phyloP scores from a whole-genome alignment of 2,888 invertebrate species.

The Melinaea marsaeus region DNA sequence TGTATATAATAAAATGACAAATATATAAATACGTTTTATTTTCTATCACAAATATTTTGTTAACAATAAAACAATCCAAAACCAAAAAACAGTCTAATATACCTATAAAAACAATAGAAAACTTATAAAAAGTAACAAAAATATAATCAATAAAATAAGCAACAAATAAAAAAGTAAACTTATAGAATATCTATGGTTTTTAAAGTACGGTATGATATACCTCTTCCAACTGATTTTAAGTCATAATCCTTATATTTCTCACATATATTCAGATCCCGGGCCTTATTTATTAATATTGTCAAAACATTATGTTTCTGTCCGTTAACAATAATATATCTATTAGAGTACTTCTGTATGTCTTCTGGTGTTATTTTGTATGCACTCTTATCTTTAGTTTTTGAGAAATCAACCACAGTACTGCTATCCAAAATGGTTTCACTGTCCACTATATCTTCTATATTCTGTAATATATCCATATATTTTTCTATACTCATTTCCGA shows the following conservation, averaged over 20 bases:
- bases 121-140: conserved; percentile 10
- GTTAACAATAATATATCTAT: conserved; percentile 39
- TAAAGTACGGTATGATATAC: conserved; percentile 25
- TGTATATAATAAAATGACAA: conserved; percentile 68
- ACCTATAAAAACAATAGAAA: not conserved
- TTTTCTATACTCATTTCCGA: conserved; percentile 33
- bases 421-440: conserved; percentile 22
- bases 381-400: conserved; percentile 21
- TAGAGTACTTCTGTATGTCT: conserved; percentile 49
- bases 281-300: conserved; percentile 49
- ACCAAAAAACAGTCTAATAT: too few species aligned
- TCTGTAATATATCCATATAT: conserved; percentile 42
- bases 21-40: conserved; percentile 38
- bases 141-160: not conserved
- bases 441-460: conserved; percentile 5
- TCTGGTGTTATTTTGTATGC: conserved; percentile 40
- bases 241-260: conserved; percentile 47
- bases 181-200: not conserved
- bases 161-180: too few species aligned
- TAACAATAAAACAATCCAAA: too few species aligned
- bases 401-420: conserved; percentile 42
- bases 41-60: conserved; percentile 2
- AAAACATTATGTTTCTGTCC: conserved; percentile 47
- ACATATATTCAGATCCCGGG: conserved; percentile 48
- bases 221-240: conserved; percentile 50